Percentiles rank a stretch among this genome's conserved stretches.
phyloP scores from a whole-genome alignment of 2,797 vertebrate species.

The Euthynnus affinis region DNA sequence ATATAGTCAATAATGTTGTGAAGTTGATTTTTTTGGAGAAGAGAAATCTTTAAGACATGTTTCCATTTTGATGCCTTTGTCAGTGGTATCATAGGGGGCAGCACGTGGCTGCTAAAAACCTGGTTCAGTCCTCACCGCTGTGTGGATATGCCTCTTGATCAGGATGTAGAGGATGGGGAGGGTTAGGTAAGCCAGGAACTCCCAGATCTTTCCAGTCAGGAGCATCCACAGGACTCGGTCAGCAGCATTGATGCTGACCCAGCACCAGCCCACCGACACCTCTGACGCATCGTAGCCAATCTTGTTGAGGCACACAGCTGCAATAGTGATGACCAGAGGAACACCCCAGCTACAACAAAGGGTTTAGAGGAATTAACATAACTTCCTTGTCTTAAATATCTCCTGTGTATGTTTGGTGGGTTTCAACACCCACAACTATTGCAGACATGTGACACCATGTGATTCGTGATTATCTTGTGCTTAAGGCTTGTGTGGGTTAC shows the following conservation, averaged over 20 bases:
- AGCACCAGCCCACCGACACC: constrained; percentile 98
- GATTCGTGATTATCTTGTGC: constrained; percentile 31
- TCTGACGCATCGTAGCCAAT: constrained; percentile 96
- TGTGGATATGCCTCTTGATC: constrained; percentile 93
- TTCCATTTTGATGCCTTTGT: not conserved
- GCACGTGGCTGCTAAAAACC: not conserved
- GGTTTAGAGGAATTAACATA: not conserved
- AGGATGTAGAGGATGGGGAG: constrained; percentile 93
- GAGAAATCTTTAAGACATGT: not conserved
- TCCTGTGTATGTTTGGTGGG: not conserved
- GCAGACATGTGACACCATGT: constrained; percentile 48
- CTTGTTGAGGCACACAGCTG: constrained; percentile 90
- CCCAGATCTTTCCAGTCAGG: constrained; percentile 95
- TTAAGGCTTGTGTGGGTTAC: constrained; percentile 19
- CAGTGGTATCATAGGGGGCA: not conserved
- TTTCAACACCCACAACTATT: constrained; percentile 9
- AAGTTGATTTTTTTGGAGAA: not conserved
- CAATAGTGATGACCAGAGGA: constrained; percentile 90
- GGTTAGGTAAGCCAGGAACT: constrained; percentile 93
- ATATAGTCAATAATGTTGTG: not conserved
- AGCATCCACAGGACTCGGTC: constrained; percentile 95
- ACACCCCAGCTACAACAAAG: constrained; percentile 90
- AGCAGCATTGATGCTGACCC: constrained; percentile 88
- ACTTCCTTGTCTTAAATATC: constrained; percentile 16
- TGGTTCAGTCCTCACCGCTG: constrained; percentile 87